phyloP scores from a whole-genome alignment of 2,113 vertebrate genomes.

The Poeciliopsis prolifica region DNA sequence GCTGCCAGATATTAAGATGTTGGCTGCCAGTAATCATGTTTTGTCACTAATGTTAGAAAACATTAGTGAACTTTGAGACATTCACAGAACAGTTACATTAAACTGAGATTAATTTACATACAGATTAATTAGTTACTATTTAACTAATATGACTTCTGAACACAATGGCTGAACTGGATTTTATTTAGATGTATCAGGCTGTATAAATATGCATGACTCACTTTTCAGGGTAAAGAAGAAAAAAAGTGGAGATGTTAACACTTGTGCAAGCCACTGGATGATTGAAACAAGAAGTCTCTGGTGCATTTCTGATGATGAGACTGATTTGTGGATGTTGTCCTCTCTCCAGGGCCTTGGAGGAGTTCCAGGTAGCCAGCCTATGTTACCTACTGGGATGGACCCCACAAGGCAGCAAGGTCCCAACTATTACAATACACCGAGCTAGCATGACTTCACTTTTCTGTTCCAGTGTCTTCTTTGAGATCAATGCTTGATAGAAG shows the following conservation, averaged over 20 bases:
- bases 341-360: slow-evolving; percentile 87
- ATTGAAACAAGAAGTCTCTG: not conserved
- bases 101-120: too few relatives aligned
- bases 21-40: too few relatives aligned
- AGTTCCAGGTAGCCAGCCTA: slow-evolving; percentile 93
- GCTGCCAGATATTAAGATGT: too few relatives aligned
- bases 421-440: slow-evolving; percentile 1
- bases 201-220: too few relatives aligned
- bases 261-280: not conserved
- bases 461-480: too few relatives aligned
- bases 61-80: too few relatives aligned
- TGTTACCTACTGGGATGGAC: slow-evolving; percentile 96
- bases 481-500: too few relatives aligned
- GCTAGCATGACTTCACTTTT: not conserved
- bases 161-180: too few relatives aligned
- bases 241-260: not conserved
- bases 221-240: not conserved
- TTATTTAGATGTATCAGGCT: too few relatives aligned
- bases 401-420: slow-evolving; percentile 95
- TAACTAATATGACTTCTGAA: too few relatives aligned
- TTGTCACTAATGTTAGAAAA: too few relatives aligned
- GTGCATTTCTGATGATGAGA: not conserved
- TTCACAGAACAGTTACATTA: too few relatives aligned
- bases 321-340: not conserved
- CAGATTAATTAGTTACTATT: not conserved